Evolutionary conservation across 2,113 vertebrate genomes (phyloP), one percentile per base, ranked within the genome.

Genomic region (Cepphus grylle): DNA sequence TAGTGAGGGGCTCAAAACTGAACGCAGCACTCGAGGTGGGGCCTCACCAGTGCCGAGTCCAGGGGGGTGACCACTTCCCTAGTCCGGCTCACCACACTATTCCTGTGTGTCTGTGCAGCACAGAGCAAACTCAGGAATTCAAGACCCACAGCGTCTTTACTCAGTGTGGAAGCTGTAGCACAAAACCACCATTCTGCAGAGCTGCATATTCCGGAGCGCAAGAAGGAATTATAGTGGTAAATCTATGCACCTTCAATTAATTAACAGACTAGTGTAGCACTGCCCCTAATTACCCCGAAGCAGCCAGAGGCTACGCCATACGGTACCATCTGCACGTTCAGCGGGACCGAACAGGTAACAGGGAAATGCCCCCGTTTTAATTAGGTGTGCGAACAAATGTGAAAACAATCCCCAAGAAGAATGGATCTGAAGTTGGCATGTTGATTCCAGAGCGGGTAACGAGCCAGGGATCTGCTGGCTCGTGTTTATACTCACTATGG

Each of bases 401-500:
- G 16, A 40, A 12, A 52, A n/a, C 20, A 12, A 6, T 4, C 21
- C 56, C 27, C 29, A 40, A 17, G 8, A 38, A 36, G 13, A 20
- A 8, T 45, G 53, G 45, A 20, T 17, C 4, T 53, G 58, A 52
- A 5, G 56, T 4, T 26, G 69, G 29, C 11, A 16, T 1, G 18
- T 8, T 16, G 66, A 22, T 40, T 45, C 18, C 63, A 30, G 42
- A 25, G 45, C 18, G 30, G 36, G 32, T 9, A 34, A 52, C 53
- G 77, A 71, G 74, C 4, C 56, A 43, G 74, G 14, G 71, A 8
- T 5, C 9, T 12, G 4, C 21, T 14, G 18, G 50, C 52, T 53
- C 3, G 2, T 1, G 7, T 26, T 8, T 6, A 38, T 84, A 98
- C 99, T 99, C 98, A 99, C 99, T 99, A 99, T 99, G 98, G 99